phyloP scores from a whole-genome alignment of 64 coral and sea anemone species.

The Pocillopora damicornis region DNA sequence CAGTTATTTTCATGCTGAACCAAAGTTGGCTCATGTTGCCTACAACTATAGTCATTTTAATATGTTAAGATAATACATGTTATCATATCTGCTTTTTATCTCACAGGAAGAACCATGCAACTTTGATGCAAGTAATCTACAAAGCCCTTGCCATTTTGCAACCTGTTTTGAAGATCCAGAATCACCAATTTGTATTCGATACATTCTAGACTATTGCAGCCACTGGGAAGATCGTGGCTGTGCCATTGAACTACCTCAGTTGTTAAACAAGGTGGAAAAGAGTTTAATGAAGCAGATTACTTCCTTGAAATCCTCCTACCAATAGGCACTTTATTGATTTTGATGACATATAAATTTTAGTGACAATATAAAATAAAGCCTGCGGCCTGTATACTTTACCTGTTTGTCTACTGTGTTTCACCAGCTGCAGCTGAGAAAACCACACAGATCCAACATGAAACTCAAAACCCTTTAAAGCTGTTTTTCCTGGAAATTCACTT shows the following conservation, averaged over 20 bases:
- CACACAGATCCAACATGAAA: too few species aligned
- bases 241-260: conserved; percentile 48
- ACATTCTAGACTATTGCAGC: conserved; percentile 49
- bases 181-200: conserved; percentile 38
- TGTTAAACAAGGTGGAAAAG: conserved; percentile 46
- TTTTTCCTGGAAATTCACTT: too few species aligned
- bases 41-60: neutral
- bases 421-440: too few species aligned
- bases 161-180: conserved; percentile 42
- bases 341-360: neutral
- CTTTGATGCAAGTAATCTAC: conserved; percentile 46
- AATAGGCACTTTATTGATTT: neutral
- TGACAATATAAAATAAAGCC: too few species aligned
- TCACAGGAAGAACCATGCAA: conserved; percentile 17
- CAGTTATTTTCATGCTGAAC: neutral
- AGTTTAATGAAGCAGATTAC: conserved; percentile 36
- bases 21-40: neutral
- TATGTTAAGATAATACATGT: too few species aligned
- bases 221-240: conserved; percentile 61
- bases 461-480: too few species aligned
- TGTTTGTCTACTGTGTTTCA: too few species aligned
- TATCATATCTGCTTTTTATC: neutral
- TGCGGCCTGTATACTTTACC: too few species aligned
- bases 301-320: conserved; percentile 36
- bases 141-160: conserved; percentile 53